A percentile compares a stretch with the other conserved stretches of the same genome.
phyloP scores from a whole-genome alignment of 2,797 vertebrate species.

The Sebastolobus alascanus region DNA sequence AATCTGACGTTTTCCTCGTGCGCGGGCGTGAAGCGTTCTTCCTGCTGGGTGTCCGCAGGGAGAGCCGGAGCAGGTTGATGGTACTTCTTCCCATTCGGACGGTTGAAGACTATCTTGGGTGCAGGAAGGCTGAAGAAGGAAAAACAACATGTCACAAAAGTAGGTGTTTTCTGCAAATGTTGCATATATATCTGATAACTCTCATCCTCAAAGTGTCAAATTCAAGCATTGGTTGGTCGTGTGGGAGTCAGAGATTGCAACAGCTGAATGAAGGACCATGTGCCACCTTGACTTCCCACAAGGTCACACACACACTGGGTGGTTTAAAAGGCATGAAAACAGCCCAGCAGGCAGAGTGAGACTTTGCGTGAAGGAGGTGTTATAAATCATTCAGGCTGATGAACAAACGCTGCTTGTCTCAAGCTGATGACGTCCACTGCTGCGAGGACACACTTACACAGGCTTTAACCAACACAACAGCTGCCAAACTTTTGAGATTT shows the following conservation, averaged over 20 bases:
- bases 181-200: background rate
- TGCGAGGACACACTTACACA: background rate
- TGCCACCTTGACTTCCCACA: constrained; percentile 66
- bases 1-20: constrained; percentile 96
- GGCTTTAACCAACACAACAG: background rate
- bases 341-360: constrained; percentile 14
- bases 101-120: constrained; percentile 94
- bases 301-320: constrained; percentile 66
- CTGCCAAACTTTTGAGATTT: background rate
- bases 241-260: constrained; percentile 42
- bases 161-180: background rate
- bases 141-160: background rate
- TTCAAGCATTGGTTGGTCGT: constrained; percentile 14
- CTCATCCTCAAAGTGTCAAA: background rate
- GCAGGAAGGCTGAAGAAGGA: constrained; percentile 76
- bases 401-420: background rate
- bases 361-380: constrained; percentile 2
- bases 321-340: constrained; percentile 43
- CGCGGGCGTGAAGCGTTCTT: constrained; percentile 89
- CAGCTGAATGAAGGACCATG: constrained; percentile 74
- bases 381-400: constrained; percentile 13
- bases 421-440: constrained; percentile 19
- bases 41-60: constrained; percentile 70
- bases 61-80: constrained; percentile 79
- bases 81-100: constrained; percentile 90